Conservation (phyloP, 2,888 invertebrate species). For the Cheilosia soror region DNA sequence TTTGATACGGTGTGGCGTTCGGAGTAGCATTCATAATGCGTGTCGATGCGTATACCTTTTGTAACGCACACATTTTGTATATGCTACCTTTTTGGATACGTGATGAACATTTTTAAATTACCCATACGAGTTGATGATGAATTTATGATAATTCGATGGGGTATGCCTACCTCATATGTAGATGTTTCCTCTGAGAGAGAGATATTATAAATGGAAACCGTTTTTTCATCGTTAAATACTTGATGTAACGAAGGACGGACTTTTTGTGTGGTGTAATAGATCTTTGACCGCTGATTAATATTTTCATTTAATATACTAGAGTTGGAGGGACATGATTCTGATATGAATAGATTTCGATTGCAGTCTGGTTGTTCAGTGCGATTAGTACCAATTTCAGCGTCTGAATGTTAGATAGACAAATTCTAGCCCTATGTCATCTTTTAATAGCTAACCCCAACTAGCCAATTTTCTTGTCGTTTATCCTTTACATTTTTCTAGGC, state of each 20-base stretch:
- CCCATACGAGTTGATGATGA: slow-evolving; percentile 6
- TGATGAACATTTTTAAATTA: slow-evolving; percentile 33
- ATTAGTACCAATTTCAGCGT: too few relatives aligned
- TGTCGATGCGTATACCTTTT: slow-evolving; percentile 44
- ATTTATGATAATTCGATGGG: slow-evolving; percentile 21
- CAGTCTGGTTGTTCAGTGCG: too few relatives aligned
- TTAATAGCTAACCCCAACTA: too few relatives aligned
- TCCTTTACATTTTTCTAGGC: too few relatives aligned
- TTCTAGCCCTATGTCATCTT: too few relatives aligned
- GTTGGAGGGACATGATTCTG: background rate
- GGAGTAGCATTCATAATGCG: slow-evolving; percentile 30
- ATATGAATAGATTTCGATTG: slow-evolving; percentile 52
- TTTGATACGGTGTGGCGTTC: background rate
- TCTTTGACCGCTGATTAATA: slow-evolving; percentile 5
- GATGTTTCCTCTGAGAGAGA: background rate
- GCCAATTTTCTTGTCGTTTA: too few relatives aligned
- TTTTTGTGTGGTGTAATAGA: background rate
- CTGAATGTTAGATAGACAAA: too few relatives aligned
- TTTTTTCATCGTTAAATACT: slow-evolving; percentile 3
- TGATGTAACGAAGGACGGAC: slow-evolving; percentile 23
- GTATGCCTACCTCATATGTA: background rate
- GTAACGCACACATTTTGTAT: slow-evolving; percentile 27
- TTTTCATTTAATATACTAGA: background rate
- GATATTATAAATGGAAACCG: slow-evolving; percentile 11
- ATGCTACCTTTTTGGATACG: slow-evolving; percentile 27